Evolutionary conservation across 1,140 invertebrate species (phyloP), one percentile per base, ranked within the genome.

Genomic region (Psilanteris sp.): DNA sequence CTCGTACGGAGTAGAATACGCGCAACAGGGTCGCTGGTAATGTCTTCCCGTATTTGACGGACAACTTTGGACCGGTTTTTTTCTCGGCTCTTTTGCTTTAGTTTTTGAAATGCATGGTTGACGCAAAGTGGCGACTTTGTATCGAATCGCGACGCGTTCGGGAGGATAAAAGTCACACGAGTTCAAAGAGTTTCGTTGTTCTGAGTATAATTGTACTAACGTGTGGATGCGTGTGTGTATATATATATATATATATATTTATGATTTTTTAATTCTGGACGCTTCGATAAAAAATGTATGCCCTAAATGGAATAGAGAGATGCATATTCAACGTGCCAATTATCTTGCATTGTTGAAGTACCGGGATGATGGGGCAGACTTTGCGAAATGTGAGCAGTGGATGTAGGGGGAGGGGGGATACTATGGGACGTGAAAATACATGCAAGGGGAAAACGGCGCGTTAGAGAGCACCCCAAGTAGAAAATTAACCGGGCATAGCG

Each of bases 1-100:
- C 34, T 37, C 64, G 57, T 59, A 27, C 34, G 43, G 39, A 27
- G 36, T 27, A 48, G 20, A 48, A 61, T 72, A 75, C 57, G 48
- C 64, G 78, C 78, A 80, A 80, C 78, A 78, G 78, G 78, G 67
- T 77, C 62, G 64, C 31, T 44, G 43, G 14, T 37, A 22, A 52
- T 46, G 44, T 41, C 46, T 27, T 29, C 15, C 13, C 20, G 2
- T 20, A 18, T 24, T 64, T 39, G 24, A 11, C 29, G 29, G 27
- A 36, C 5, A 26, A 20, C 11, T 14, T 39, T 20, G 9, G 13
- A n/a, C 31, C 18, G 18, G 5, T 20, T 20, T 20, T n/a, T n/a
- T n/a, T n/a, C n/a, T n/a, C n/a, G n/a, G n/a, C n/a, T n/a, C n/a
- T n/a, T n/a, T n/a, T n/a, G n/a, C n/a, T n/a, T n/a, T n/a, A n/a